A percentile compares a stretch with the other conserved stretches of the same genome.
These are phyloP conservation scores for Scarus forsteni DNA, from an alignment of 2,797 vertebrate species.

Conservation along the genomic window DNA sequence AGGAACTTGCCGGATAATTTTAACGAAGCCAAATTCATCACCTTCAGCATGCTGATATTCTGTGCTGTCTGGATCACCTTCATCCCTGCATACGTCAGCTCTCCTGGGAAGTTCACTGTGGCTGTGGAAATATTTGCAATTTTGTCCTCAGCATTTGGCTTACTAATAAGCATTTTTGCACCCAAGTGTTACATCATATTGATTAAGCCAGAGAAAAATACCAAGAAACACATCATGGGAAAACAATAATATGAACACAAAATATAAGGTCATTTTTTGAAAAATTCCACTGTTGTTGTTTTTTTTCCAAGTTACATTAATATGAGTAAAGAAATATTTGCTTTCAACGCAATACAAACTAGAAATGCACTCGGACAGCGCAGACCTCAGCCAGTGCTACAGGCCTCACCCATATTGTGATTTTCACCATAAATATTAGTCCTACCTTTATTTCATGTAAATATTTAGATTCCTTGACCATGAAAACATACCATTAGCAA, in stretches of 20 bases:
- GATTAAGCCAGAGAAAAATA: constrained; percentile 71
- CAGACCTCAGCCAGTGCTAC: too few relatives aligned
- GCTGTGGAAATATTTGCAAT: constrained; percentile 77
- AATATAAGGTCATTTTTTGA: too few relatives aligned
- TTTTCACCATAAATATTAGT: too few relatives aligned
- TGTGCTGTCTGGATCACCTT: constrained; percentile 73
- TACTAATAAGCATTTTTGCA: constrained; percentile 76
- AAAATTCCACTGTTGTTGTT: background rate
- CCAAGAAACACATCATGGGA: constrained; percentile 67
- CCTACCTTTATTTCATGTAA: too few relatives aligned
- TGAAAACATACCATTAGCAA: too few relatives aligned
- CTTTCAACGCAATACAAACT: too few relatives aligned
- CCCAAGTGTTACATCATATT: constrained; percentile 82
- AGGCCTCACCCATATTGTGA: too few relatives aligned
- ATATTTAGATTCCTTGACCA: too few relatives aligned
- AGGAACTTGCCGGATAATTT: too few relatives aligned
- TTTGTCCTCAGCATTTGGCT: constrained; percentile 71
- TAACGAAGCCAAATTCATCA: too few relatives aligned
- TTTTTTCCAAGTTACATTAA: background rate
- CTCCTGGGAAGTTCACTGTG: constrained; percentile 71
- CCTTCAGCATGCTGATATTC: constrained; percentile 76
- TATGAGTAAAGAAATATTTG: background rate
- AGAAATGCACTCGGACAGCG: too few relatives aligned
- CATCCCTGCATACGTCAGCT: constrained; percentile 72
- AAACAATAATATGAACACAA: constrained; percentile 66